Conservation (phyloP, 1,140 invertebrate genomes). For the Nebria ingens region DNA sequence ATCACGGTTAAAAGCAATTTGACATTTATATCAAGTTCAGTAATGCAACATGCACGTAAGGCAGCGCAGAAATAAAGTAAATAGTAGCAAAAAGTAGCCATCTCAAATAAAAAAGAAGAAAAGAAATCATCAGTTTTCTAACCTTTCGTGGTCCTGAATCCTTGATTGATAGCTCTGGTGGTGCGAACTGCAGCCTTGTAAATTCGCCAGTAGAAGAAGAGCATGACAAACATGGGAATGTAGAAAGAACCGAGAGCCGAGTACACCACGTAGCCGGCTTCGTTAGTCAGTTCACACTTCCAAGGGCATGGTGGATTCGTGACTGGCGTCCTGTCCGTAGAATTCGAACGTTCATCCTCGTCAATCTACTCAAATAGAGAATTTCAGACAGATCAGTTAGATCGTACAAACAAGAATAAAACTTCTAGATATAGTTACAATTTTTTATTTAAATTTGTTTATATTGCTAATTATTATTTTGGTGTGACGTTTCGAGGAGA, state of each 20-base stretch:
- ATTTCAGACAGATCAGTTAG: not conserved
- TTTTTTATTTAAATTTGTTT: too few species aligned
- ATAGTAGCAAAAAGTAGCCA: not conserved
- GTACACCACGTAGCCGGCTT: slow-evolving; percentile 73
- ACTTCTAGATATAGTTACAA: too few species aligned
- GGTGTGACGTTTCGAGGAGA: too few species aligned
- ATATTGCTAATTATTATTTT: too few species aligned
- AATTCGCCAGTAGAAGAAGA: slow-evolving; percentile 94
- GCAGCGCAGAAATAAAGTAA: not conserved
- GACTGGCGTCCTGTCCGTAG: not conserved
- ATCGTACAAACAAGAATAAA: too few species aligned
- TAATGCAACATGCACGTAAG: not conserved
- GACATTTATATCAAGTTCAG: not conserved
- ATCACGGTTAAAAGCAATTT: too few species aligned
- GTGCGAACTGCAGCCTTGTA: slow-evolving; percentile 85
- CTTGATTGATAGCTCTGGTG: slow-evolving; percentile 81
- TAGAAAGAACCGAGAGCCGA: slow-evolving; percentile 93
- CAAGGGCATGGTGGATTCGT: slow-evolving; percentile 54
- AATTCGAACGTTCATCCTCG: not conserved
- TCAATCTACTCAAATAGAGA: not conserved
- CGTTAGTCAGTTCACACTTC: slow-evolving; percentile 85
- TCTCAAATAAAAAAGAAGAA: not conserved
- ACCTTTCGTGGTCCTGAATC: slow-evolving; percentile 86
- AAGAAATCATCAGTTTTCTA: slow-evolving; percentile 18
- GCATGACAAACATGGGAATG: slow-evolving; percentile 91